Evolutionary conservation across 2,797 vertebrate genomes (phyloP).

Genomic region (Alca torda): DNA sequence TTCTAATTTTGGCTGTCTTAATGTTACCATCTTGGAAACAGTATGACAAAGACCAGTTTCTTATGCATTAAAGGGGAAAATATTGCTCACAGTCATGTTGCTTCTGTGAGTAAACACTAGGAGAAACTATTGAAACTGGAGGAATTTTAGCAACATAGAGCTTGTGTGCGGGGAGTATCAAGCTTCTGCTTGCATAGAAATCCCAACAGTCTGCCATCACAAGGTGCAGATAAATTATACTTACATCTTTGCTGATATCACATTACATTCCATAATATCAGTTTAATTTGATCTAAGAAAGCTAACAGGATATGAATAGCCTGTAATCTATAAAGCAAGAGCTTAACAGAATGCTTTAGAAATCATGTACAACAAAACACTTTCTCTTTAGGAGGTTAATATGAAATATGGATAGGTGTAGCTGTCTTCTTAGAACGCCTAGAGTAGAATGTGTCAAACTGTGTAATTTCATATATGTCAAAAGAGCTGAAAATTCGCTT

Average conservation of each 20-base stretch:
- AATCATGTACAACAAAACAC: background rate
- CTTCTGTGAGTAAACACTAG: background rate
- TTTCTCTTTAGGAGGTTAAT: background rate
- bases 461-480: background rate
- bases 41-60: background rate
- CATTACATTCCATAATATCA: background rate
- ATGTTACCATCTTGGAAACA: background rate
- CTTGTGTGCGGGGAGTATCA: background rate
- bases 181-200: background rate
- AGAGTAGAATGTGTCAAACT: background rate
- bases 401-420: background rate
- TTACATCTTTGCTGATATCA: background rate
- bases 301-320: background rate
- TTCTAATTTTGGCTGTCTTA: background rate
- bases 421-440: background rate
- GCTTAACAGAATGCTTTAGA: background rate
- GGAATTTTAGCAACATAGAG: background rate
- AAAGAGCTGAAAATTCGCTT: background rate
- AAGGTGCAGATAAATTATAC: background rate
- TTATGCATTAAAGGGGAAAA: background rate
- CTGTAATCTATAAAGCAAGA: background rate
- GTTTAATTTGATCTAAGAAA: background rate
- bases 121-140: background rate
- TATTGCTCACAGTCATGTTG: background rate
- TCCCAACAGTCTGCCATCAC: background rate